Conservation (phyloP, 2,888 invertebrate species). For the Clivina fossor region DNA sequence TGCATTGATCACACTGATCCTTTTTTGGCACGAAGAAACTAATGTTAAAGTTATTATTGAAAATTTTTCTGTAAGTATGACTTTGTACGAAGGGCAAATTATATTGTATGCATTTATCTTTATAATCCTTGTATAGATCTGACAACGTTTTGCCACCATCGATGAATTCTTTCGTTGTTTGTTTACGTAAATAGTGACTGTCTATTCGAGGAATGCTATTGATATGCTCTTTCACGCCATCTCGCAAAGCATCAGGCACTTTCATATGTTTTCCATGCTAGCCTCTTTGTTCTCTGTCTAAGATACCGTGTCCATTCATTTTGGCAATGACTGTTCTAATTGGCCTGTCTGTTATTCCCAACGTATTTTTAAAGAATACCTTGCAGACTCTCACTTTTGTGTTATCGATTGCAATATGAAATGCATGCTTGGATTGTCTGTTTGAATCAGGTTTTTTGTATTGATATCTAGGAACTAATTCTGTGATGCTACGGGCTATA, state of each 20-base stretch:
- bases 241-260: conserved; percentile 34
- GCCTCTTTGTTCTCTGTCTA: neutral
- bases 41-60: conserved; percentile 39
- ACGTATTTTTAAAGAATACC: neutral
- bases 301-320: neutral
- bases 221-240: conserved; percentile 38
- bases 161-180: conserved; percentile 35
- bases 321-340: conserved; percentile 4
- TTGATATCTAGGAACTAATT: neutral
- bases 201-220: conserved; percentile 41
- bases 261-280: conserved; percentile 40
- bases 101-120: conserved; percentile 32
- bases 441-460: neutral
- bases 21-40: no score
- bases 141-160: conserved; percentile 40
- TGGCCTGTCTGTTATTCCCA: neutral
- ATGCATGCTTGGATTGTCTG: neutral
- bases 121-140: conserved; percentile 40
- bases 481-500: neutral
- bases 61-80: conserved; percentile 35
- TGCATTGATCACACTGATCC: no score
- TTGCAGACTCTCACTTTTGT: neutral
- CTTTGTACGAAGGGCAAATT: no score
- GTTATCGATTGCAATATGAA: neutral
- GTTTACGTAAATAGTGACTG: conserved; percentile 36